Evolutionary conservation across 2,113 vertebrate genomes (phyloP), one percentile per base, ranked within the genome.

Genomic region (Datnioides undecimradiatus): DNA sequence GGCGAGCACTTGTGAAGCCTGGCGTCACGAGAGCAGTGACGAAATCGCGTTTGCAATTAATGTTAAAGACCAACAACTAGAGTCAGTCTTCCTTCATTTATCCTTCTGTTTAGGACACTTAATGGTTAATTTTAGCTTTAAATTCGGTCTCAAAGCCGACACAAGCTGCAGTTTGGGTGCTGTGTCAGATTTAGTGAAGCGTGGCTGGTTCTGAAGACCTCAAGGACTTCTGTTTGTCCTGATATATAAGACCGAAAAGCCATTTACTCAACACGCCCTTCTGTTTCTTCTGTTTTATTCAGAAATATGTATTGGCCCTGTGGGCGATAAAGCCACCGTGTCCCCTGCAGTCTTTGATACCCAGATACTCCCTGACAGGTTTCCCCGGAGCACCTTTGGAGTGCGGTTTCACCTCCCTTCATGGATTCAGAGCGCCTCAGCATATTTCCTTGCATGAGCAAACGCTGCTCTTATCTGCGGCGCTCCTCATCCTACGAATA

Each of bases 391-490:
- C 43, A 16, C n/a, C 43, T 27, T 27, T 19, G 34, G 12, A 31
- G 33, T 19, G 8, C 31, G 46, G 2, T 51, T 52, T 25, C 23
- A 12, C 36, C 46, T 64, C 36, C 11, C 1, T 7, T 60, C 54
- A 34, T 17, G 33, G 41, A 25, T 63, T 58, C 71, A 16, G 23
- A 59, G 51, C 4, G 1, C 3, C 10, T 33, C 46, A 25, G 16
- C 9, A 33, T 38, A 60, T 74, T 46, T 45, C 60, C 57, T 33
- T 1, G 4, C 41, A 40, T 45, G 65, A 80, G 27, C 60, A 45
- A 69, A 49, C 55, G 23, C 54, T 3, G 5, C 29, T 70, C 55
- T 78, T 54, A 82, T 65, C 71, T 70, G 34, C 23, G 17, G 31
- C 46, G 6, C 70, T 75, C 45, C 38, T 62, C 49, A 45, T 41